Conservation (phyloP, 30 jellyfish, hydroid and myxozoan genomes). For the Turritopsis rubra region DNA sequence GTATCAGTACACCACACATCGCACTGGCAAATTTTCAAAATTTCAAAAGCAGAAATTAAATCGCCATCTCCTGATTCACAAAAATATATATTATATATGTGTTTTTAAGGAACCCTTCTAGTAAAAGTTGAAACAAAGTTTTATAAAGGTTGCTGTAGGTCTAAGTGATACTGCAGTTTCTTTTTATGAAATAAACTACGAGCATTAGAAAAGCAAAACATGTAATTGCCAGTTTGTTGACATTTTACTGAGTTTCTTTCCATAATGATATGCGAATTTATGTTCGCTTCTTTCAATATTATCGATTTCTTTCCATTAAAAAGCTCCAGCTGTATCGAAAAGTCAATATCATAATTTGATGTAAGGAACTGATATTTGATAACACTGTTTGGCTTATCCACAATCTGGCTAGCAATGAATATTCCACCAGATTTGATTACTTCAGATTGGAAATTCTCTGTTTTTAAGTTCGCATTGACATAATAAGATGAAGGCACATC, state of each 20-base stretch:
- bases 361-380: conserved; percentile 70
- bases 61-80: no score
- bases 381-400: conserved; percentile 45
- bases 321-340: conserved; percentile 38
- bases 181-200: conserved; percentile 58
- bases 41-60: no score
- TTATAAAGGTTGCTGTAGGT: not conserved
- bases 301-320: conserved; percentile 31
- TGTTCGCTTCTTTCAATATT: conserved; percentile 37
- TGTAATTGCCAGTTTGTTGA: conserved; percentile 51
- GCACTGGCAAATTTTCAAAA: no score
- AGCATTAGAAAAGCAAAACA: conserved; percentile 56
- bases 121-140: no score
- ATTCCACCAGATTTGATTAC: conserved; percentile 42
- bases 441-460: conserved; percentile 35
- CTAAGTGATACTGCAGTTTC: conserved; percentile 7
- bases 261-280: conserved; percentile 59
- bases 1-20: no score
- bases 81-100: no score
- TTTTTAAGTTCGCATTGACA: conserved; percentile 32
- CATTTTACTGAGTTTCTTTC: conserved; percentile 61
- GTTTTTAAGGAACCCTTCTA: no score
- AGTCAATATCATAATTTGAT: conserved; percentile 54
- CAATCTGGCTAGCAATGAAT: conserved; percentile 33
- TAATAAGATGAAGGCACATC: conserved; percentile 70